A percentile compares a stretch with the other conserved stretches of the same genome.
Evolutionary conservation across 2,888 invertebrate species (phyloP).

Genomic region (Ennomos quercinarius): DNA sequence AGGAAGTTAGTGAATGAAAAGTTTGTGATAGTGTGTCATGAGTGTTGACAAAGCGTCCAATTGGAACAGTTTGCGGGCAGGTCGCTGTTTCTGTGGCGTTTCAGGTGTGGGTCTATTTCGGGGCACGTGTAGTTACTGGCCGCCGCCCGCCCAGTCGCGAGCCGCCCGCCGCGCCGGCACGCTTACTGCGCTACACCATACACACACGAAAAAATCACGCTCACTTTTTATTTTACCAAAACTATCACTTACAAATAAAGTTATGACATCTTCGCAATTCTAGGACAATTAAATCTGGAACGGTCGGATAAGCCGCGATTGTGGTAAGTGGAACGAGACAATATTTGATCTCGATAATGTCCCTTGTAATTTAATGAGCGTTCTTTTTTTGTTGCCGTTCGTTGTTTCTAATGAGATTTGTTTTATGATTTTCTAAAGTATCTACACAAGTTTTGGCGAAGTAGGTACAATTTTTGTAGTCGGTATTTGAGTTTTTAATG

Average conservation of each 20-base stretch:
- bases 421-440: constrained; percentile 1
- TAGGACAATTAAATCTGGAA: constrained; percentile 42
- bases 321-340: constrained; percentile 63
- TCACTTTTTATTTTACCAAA: constrained; percentile 27
- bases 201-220: constrained; percentile 33
- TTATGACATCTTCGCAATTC: constrained; percentile 15
- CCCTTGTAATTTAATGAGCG: constrained; percentile 43
- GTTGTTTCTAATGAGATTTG: constrained; percentile 30
- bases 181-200: constrained; percentile 38
- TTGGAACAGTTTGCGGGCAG: constrained; percentile 63
- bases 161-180: constrained; percentile 56
- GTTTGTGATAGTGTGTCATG: constrained; percentile 56
- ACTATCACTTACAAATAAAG: constrained; percentile 10
- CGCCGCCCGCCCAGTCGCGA: constrained; percentile 71
- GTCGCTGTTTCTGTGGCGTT: constrained; percentile 67
- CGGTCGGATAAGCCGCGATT: constrained; percentile 47
- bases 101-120: constrained; percentile 83
- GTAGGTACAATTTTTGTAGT: too few species aligned
- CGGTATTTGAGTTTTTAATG: too few species aligned
- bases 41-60: constrained; percentile 70
- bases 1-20: constrained; percentile 40
- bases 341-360: constrained; percentile 52
- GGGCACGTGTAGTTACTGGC: constrained; percentile 55
- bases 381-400: constrained; percentile 36
- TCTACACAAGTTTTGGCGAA: too few species aligned